A percentile compares a stretch with the other conserved stretches of the same genome.
These are phyloP conservation scores for Hedya salicella DNA, from an alignment of 2,888 invertebrate species.

Conservation along the genomic window DNA sequence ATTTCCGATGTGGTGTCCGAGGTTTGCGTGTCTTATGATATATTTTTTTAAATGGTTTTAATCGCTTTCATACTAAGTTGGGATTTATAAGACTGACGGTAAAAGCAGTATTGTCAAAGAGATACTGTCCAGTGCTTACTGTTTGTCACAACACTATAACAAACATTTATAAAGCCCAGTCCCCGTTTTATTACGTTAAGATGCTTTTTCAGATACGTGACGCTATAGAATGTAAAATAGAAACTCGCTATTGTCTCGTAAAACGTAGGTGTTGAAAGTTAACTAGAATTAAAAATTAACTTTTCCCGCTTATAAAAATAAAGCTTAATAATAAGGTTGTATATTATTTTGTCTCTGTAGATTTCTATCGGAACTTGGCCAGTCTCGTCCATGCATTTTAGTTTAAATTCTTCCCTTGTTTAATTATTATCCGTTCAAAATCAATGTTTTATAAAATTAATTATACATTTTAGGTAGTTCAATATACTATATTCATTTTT, in stretches of 20 bases:
- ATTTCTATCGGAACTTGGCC: slow-evolving; percentile 14
- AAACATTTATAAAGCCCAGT: neutral
- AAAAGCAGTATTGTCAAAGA: neutral
- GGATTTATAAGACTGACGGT: neutral
- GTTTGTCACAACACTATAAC: neutral
- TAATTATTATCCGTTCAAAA: neutral
- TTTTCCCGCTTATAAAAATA: slow-evolving; percentile 66
- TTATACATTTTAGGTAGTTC: too few species aligned
- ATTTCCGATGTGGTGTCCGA: too few species aligned
- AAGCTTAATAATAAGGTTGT: slow-evolving; percentile 68
- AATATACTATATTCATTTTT: too few species aligned
- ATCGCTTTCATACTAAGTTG: slow-evolving; percentile 10
- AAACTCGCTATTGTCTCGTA: slow-evolving; percentile 59
- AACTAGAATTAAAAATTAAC: slow-evolving; percentile 49
- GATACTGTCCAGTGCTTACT: neutral
- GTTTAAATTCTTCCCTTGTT: slow-evolving; percentile 3
- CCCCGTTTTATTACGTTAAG: neutral
- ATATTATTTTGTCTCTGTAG: slow-evolving; percentile 62
- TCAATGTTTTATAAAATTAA: neutral
- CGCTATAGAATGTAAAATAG: slow-evolving; percentile 51
- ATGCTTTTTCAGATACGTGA: neutral
- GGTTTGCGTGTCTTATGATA: too few species aligned
- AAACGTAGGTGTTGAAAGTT: slow-evolving; percentile 55
- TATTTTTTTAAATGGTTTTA: neutral
- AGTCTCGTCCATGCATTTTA: slow-evolving; percentile 2